phyloP scores from a whole-genome alignment of 2,797 vertebrate species.

The Sphaeramia orbicularis region DNA sequence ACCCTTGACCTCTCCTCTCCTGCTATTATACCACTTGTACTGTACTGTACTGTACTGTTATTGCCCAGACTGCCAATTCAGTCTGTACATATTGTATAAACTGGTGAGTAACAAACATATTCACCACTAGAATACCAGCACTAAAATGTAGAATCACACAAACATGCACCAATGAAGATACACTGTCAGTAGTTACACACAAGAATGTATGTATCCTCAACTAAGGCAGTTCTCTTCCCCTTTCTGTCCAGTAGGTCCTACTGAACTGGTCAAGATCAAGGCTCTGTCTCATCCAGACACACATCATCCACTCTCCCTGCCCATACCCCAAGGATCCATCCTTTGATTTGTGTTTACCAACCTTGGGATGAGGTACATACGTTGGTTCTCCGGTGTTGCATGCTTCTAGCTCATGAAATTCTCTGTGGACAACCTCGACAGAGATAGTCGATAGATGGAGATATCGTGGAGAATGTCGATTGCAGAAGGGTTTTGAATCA shows the following conservation, averaged over 20 bases:
- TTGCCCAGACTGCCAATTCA: conserved; percentile 4
- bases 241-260: not conserved
- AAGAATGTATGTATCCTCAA: not conserved
- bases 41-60: not conserved
- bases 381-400: conserved; percentile 12
- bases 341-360: conserved; percentile 47
- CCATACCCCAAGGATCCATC: conserved; percentile 25
- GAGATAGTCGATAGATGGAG: conserved; percentile 8
- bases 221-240: not conserved
- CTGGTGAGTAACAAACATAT: no score
- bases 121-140: no score
- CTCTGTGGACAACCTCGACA: not conserved
- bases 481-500: conserved; percentile 16
- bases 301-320: conserved; percentile 8
- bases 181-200: no score
- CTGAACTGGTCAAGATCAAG: conserved; percentile 34
- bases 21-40: not conserved
- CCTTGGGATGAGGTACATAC: conserved; percentile 21
- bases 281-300: conserved; percentile 9
- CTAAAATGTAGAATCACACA: no score
- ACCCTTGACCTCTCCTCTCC: not conserved
- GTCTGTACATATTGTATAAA: not conserved
- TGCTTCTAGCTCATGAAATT: conserved; percentile 16
- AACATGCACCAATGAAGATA: no score
- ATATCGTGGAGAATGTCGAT: conserved; percentile 28